A percentile compares a stretch with the other conserved stretches of the same genome.
Evolutionary conservation across 2,797 vertebrate genomes (phyloP).

Genomic region (Vireo griseus): DNA sequence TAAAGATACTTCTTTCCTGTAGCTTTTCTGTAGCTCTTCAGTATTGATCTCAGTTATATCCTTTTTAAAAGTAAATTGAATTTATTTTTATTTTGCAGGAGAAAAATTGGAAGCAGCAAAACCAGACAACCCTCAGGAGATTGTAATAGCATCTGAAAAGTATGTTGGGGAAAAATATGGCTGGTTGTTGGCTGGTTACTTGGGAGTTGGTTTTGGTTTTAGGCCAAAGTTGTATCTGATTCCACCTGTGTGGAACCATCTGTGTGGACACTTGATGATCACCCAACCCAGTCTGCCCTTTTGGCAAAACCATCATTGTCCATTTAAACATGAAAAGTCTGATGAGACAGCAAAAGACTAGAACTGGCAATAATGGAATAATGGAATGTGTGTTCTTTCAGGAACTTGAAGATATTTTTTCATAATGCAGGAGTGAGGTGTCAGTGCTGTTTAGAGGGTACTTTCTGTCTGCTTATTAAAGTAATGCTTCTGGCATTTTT

Average conservation of each 20-base stretch:
- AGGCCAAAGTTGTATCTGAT: not conserved
- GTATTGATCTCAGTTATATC: not conserved
- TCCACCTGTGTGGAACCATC: not conserved
- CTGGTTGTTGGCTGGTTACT: not conserved
- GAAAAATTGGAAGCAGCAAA: not conserved
- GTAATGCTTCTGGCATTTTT: not conserved
- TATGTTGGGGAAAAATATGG: not conserved
- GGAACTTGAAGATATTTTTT: not conserved
- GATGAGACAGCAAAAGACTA: not conserved
- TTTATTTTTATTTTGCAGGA: constrained; percentile 41
- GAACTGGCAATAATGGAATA: not conserved
- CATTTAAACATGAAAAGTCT: not conserved
- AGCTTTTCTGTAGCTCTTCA: not conserved
- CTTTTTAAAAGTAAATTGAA: not conserved
- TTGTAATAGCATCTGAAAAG: constrained; percentile 62
- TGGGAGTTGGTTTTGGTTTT: not conserved
- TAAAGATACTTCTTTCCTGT: not conserved
- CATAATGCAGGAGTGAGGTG: not conserved
- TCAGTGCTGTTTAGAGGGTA: not conserved
- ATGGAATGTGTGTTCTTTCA: not conserved
- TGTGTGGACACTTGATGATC: not conserved
- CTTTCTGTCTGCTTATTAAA: not conserved
- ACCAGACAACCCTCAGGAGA: constrained; percentile 33
- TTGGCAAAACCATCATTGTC: not conserved
- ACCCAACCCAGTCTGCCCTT: not conserved